Base-by-base conservation (phyloP, 2,888 invertebrate species). In the Spicauda simplicius region DNA sequence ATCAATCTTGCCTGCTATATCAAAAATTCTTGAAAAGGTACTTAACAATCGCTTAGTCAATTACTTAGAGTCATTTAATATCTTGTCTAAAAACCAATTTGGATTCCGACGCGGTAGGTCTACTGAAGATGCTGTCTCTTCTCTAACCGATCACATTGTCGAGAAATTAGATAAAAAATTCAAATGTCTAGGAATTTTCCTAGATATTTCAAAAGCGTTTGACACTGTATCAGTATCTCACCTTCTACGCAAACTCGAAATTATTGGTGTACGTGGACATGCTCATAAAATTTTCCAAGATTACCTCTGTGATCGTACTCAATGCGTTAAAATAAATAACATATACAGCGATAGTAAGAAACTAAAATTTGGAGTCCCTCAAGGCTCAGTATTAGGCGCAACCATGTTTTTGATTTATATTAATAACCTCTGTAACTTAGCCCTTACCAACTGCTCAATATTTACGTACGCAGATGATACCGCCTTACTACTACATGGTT, bases 1-100 rank as follows among this genome's bases (percentile, higher is more conserved):
- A 10, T 69, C 68, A 4, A 19, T 71, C 3, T 41, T 72, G 11
- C 41, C 71, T 0, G 19, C 52, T 6, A 11, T 70, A 1, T 71
- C 71, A 12, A 72, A 72, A 55, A 68, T 72, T 11, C 20, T 71
- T 0, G 70, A 71, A 63, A 57, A 50, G 64, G 30, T 71, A 6
- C 25, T 72, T n/a, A 72, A 72, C 45, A 25, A 4, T 25, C 25
- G 25, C 5, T 5, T 25, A 5, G 25, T 25, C 2, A 68, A 52
- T 7, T 70, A 58, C 18, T 20, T 70, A 14, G 48, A 68, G n/a
- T 48, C 16, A 18, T 33, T 59, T 16, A 16, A 64, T 25, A 7
- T 70, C 4, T 12, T 68, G 6, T 56, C 68, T 18, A 5, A n/a
- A n/a, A 53, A 45, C 8, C 65, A 69, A 53, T 69, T 19, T 33